Base-by-base conservation (phyloP, 2,888 invertebrate genomes). In the Drosophila setosimentum region DNA sequence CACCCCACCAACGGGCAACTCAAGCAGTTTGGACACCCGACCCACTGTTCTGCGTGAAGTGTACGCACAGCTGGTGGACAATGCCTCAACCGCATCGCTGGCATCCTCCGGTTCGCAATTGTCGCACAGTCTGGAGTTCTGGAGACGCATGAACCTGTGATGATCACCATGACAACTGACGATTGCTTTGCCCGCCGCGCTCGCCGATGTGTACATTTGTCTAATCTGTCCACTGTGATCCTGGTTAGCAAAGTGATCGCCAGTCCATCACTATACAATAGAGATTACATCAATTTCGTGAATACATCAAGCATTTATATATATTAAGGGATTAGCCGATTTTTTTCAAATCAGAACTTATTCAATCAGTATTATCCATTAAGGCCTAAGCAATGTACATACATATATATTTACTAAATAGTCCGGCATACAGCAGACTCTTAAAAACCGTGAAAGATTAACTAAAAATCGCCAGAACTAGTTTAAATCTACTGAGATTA, bases 91-190 rank as follows among this genome's bases (percentile, higher is more conserved):
- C 7, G 7, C 49, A 5, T 70, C 79, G 21, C 68, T 0, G 11
- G 29, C 40, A n/a, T 63, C 76, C 24, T 53, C 70, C 18, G 80
- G 74, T 48, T 58, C 78, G 18, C 8, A 69, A 8, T 6, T 73
- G 10, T 69, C 79, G 10, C 72, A 62, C 13, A 84, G 80, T 32
- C 70, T 65, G 8, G 75, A 79, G 4, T 85, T 85, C 55, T 89
- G 89, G 84, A 65, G 64, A 10, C 89, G 84, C 35, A 54, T 85
- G 75, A 77, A 85, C 29, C 69, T 84, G 11, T 83, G 49, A 76
- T 16, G 40, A 11, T 18, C 3, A 24, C 45, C 24, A 1, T 8
- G 6, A 24, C 24, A 35, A 27, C 35, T 35, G 27, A 11, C 49
- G 30, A 53, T 49, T 32, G 11, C 40, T 54, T 69, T 55, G 49